These are phyloP conservation scores for Megalops atlanticus DNA, from an alignment of 2,113 vertebrate species.

Conservation along the genomic window DNA sequence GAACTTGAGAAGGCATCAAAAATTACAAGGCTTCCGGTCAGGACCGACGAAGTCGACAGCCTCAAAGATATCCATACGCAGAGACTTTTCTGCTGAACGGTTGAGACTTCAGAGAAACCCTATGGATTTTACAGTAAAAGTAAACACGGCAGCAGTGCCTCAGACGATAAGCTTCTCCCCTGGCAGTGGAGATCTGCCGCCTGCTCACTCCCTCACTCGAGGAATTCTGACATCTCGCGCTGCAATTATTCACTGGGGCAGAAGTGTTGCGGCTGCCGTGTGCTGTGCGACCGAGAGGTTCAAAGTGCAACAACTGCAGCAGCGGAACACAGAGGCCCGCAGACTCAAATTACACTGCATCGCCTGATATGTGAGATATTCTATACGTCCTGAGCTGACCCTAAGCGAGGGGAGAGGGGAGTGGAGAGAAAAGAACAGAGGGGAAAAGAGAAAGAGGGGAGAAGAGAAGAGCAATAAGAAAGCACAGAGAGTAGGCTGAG, in stretches of 20 bases:
- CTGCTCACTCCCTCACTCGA: neutral
- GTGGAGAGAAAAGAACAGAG: neutral
- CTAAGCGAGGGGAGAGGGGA: neutral
- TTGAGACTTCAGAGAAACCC: neutral
- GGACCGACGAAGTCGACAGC: neutral
- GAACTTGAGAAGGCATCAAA: neutral
- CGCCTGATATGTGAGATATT: neutral
- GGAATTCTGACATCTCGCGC: neutral
- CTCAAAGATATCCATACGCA: neutral
- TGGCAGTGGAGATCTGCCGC: neutral
- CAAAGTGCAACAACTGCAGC: conserved; percentile 11
- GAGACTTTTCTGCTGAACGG: neutral
- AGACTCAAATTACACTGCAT: conserved; percentile 13
- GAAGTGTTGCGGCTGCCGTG: neutral
- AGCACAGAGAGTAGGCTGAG: no score
- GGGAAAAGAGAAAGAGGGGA: neutral
- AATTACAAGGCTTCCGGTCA: neutral
- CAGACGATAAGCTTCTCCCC: neutral
- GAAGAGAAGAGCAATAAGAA: neutral
- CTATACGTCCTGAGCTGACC: conserved; percentile 9
- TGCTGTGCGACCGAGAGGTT: neutral
- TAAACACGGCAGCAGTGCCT: neutral
- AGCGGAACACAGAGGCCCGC: neutral
- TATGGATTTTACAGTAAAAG: neutral
- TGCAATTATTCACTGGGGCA: neutral